phyloP scores from a whole-genome alignment of 2,113 vertebrate genomes.

The Furnarius figulus region DNA sequence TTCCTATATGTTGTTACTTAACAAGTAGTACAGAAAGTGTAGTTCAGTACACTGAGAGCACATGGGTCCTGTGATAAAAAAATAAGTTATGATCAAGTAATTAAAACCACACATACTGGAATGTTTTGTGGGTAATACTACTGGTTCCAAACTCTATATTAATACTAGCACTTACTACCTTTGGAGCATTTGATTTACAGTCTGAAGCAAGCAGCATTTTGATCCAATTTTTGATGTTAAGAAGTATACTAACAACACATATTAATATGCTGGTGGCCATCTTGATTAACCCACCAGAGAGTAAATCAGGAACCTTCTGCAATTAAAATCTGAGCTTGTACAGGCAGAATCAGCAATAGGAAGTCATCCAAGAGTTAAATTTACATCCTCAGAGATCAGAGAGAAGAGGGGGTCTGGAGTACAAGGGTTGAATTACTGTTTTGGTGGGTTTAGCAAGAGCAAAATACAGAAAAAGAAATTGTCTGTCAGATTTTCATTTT shows the following conservation, averaged over 20 bases:
- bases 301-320: neutral
- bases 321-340: neutral
- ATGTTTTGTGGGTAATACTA: neutral
- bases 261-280: neutral
- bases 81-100: neutral
- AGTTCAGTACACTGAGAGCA: neutral
- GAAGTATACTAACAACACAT: neutral
- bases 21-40: neutral
- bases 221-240: neutral
- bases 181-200: neutral
- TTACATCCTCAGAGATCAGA: neutral
- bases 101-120: neutral
- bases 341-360: neutral
- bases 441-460: neutral
- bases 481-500: neutral
- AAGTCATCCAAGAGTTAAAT: neutral
- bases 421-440: neutral
- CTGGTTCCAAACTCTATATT: neutral
- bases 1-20: neutral
- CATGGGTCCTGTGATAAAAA: neutral
- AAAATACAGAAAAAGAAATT: neutral
- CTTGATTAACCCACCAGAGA: neutral
- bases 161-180: neutral
- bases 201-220: neutral
- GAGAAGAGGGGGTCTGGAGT: neutral